Evolutionary conservation across 2,113 vertebrate genomes (phyloP).

Genomic region (Neoarius graeffei): DNA sequence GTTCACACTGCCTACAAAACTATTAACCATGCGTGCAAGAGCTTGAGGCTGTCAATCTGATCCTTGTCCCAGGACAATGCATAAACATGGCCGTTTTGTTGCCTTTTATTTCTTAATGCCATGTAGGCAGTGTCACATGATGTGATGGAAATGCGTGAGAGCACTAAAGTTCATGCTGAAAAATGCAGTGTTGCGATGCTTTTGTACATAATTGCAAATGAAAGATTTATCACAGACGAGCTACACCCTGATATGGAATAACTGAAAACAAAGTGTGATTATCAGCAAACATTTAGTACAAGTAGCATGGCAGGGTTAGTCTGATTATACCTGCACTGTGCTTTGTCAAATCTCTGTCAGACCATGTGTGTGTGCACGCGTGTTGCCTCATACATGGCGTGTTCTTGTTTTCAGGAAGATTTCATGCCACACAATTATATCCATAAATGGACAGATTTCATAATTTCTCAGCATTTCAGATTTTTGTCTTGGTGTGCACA

Average conservation of each 20-base stretch:
- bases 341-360: not conserved
- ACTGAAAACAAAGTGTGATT: not conserved
- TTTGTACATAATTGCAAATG: not conserved
- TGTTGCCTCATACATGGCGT: not conserved
- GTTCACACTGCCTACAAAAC: not conserved
- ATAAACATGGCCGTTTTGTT: not conserved
- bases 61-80: not conserved
- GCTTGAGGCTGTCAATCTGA: not conserved
- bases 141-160: not conserved
- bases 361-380: not conserved
- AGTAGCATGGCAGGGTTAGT: not conserved
- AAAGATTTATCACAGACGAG: slow-evolving; percentile 26
- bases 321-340: not conserved
- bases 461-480: not conserved
- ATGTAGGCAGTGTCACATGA: not conserved
- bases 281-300: not conserved
- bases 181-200: not conserved
- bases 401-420: not conserved
- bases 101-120: not conserved
- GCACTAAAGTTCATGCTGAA: not conserved
- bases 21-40: slow-evolving; percentile 7
- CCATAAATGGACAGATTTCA: not conserved
- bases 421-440: not conserved
- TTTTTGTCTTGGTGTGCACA: too few relatives aligned
- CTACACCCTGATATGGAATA: slow-evolving; percentile 39